Evolutionary conservation across 2,888 invertebrate genomes (phyloP), one percentile per base, ranked within the genome.

Genomic region (Clusia tigrina): DNA sequence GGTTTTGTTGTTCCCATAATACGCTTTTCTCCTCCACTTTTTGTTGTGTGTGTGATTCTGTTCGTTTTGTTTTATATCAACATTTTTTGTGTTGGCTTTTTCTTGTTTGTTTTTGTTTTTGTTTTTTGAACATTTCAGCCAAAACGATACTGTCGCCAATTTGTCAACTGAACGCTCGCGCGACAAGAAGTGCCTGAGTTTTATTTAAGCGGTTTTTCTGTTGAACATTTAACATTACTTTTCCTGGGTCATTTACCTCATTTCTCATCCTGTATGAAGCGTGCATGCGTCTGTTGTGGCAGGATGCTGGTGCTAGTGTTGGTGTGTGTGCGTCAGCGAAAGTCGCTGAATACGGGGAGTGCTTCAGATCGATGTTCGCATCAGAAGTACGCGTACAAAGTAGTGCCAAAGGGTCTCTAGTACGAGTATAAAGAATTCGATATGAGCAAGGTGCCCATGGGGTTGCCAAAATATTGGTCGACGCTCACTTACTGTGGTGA

Each of bases 61-160:
- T 22, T 18, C 37, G 9, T 54, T 54, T 54, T 23, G 12, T 24
- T 54, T 25, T 54, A 17, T 54, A 25, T 54, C n/a, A 25, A 9
- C 6, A 9, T 25, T 26, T 24, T 25, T 54, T 54, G 24, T 24
- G n/a, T 42, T 3, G 3, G 6, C 3, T 6, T 42, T 6, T 42
- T 18, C 48, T 6, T 32, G 32, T 32, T 17, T 52, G 37, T 37
- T 54, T 18, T 37, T 32, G 18, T 3, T 54, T 10, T 23, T 57
- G 23, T 42, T 48, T 48, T 18, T 26, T 26, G 18, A 46, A 58
- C 61, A 52, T 57, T 64, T 63, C 67, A 62, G 54, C 64, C 58
- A 60, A 64, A 67, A 67, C 58, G 67, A 64, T 62, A 67, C 54
- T 57, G 62, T 62, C 67, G 62, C 60, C 62, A 67, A 67, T 67